Base-by-base conservation (phyloP, 2,113 vertebrate genomes). In the Centropristis striata region DNA sequence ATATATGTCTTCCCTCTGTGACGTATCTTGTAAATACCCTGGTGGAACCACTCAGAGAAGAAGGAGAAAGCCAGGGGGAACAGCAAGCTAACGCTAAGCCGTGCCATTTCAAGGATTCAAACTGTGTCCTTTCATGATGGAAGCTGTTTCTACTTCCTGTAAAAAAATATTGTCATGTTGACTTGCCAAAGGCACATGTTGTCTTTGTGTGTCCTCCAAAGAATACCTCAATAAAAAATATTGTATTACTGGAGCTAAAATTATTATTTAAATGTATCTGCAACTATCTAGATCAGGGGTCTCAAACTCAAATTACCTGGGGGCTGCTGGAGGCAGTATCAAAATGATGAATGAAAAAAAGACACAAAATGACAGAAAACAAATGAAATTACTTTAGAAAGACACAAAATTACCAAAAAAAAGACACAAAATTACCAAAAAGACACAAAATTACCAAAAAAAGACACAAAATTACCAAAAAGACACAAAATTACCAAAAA, bases 51-150 rank as follows among this genome's bases (percentile, higher is more conserved):
- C n/a, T 65, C 51, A 4, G 32, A 36, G 14, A 9, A 18, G 37
- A 36, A 36, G 14, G 7, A 18, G 39, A 36, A 36, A 54, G 37
- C 18, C 41, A 0, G 0, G 18, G 27, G 3, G 23, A 32, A 36
- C n/a, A 9, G 39, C n/a, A 51, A 65, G 28, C 46, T 65, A 85
- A 72, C 58, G 47, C 21, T 23, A 20, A 63, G 11, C 41, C 23
- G 18, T 23, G 7, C 11, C 46, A 59, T 79, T 71, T 66, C 15
- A 70, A 65, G 61, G 78, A 80, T 37, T 64, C 18, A 39, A 64
- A 51, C 44, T 23, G 27, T 49, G 16, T 67, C 28, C 21, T 61
- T 25, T 50, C 1, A 23, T 21, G 10, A 68, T 10, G 10, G 5
- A 44, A 16, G 13, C n/a, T 60, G 16, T 1, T 39, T 27, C 21